Conservation (phyloP, 2,797 vertebrate species). For the Diglossa cyanea region DNA sequence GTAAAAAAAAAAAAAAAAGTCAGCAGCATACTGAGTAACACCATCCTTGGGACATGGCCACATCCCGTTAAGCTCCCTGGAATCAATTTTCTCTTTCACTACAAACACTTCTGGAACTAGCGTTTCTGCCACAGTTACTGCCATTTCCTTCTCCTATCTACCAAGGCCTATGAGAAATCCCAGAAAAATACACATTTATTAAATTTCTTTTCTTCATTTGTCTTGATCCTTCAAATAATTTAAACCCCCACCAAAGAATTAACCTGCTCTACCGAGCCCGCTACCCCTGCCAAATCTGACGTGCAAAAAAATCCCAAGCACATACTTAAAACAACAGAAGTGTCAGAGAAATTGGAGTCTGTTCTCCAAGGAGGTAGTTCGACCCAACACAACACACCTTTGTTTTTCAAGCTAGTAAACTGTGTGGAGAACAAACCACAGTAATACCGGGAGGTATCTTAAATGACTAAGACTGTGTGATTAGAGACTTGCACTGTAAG, state of each 20-base stretch:
- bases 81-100: not conserved
- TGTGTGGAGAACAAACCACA: not conserved
- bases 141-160: not conserved
- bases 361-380: not conserved
- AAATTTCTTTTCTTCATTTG: not conserved
- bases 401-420: not conserved
- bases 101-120: not conserved
- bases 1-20: not conserved
- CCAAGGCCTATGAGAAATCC: not conserved
- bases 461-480: not conserved
- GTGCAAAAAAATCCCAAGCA: not conserved
- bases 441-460: not conserved
- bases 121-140: not conserved
- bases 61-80: rapidly evolving
- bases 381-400: not conserved
- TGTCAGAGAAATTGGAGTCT: not conserved
- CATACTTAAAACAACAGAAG: not conserved
- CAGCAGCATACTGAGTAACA: not conserved
- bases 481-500: not conserved
- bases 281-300: rapidly evolving
- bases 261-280: rapidly evolving
- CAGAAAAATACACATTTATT: not conserved
- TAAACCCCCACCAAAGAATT: not conserved
- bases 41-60: not conserved
- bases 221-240: not conserved